A percentile compares a stretch with the other conserved stretches of the same genome.
Conservation (phyloP, 2,113 vertebrate species). For the Glaucomys volans region DNA sequence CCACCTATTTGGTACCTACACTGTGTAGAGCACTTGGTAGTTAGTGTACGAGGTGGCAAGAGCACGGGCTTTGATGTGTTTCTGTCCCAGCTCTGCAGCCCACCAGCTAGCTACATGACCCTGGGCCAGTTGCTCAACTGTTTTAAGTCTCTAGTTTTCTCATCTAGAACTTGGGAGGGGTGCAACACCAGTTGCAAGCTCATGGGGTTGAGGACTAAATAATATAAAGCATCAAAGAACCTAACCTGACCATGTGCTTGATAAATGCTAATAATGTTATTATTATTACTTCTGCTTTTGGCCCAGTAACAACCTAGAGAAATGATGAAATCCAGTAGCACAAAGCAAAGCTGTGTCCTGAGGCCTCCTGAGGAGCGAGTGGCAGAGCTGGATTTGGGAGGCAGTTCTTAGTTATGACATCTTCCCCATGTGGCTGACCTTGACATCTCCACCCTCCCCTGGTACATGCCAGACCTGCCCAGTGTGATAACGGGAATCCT, state of each 20-base stretch:
- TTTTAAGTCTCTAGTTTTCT: not conserved
- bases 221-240: not conserved
- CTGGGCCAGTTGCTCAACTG: too few species aligned
- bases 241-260: not conserved
- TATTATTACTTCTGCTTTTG: not conserved
- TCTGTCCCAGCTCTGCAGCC: rapidly evolving
- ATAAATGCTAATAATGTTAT: not conserved
- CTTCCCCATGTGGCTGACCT: not conserved
- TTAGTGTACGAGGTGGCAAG: not conserved
- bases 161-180: not conserved
- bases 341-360: not conserved
- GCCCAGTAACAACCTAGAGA: not conserved
- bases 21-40: not conserved
- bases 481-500: too few species aligned
- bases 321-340: not conserved
- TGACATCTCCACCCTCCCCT: too few species aligned
- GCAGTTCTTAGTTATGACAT: not conserved
- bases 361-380: not conserved
- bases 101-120: not conserved
- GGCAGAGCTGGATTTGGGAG: not conserved
- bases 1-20: not conserved
- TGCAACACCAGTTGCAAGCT: not conserved
- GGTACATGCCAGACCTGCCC: not conserved
- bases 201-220: not conserved
- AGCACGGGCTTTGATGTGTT: not conserved